Evolutionary conservation across 2,797 vertebrate genomes (phyloP).

Genomic region (Alosa sapidissima): DNA sequence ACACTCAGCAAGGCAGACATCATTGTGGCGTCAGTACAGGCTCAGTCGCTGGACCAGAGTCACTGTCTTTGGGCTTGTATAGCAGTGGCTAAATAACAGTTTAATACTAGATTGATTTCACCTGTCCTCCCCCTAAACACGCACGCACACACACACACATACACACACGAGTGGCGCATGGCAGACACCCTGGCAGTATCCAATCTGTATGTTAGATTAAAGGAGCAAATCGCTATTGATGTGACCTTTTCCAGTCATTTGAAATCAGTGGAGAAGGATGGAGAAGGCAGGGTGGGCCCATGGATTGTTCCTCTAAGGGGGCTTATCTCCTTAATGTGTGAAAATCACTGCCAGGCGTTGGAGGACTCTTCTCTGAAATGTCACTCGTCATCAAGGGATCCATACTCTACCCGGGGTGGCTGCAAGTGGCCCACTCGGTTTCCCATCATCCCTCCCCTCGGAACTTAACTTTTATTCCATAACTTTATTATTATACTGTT

Average conservation of each 20-base stretch:
- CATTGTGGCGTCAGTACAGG: background rate
- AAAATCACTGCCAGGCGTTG: background rate
- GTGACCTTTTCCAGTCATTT: constrained; percentile 18
- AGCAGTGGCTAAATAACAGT: background rate
- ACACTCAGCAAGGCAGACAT: background rate
- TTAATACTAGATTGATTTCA: background rate
- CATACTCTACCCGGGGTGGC: background rate
- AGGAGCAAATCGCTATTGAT: constrained; percentile 15
- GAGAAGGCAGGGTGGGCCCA: background rate
- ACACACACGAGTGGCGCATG: background rate
- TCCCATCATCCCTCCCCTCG: background rate
- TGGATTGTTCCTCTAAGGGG: background rate
- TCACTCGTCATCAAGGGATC: constrained; percentile 10
- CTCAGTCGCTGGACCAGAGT: background rate
- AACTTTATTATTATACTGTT: too few relatives aligned
- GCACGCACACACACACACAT: background rate
- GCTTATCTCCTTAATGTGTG: constrained; percentile 12
- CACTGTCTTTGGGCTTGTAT: background rate
- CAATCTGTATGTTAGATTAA: constrained; percentile 22
- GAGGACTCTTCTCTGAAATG: background rate
- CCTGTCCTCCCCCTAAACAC: background rate
- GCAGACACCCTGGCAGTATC: constrained; percentile 4
- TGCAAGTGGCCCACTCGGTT: background rate
- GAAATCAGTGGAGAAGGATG: background rate
- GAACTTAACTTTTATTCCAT: too few relatives aligned